These are phyloP conservation scores for Noturus placidus DNA, from an alignment of 2,113 vertebrate genomes.

Conservation along the genomic window DNA sequence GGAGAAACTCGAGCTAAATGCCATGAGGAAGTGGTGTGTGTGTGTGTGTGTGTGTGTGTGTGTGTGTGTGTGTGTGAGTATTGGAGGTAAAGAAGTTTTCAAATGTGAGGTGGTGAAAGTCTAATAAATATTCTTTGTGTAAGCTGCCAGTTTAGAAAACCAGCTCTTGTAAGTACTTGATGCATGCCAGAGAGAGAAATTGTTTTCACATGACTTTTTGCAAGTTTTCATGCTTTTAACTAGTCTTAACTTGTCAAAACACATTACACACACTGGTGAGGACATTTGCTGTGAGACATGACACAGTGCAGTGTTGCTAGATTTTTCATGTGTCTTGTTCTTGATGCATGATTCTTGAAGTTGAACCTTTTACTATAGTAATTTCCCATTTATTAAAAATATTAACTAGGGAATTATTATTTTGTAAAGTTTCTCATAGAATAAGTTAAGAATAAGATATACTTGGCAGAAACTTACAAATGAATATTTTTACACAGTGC, in stretches of 20 bases:
- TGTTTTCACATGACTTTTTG: background rate
- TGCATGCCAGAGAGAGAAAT: background rate
- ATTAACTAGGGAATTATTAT: background rate
- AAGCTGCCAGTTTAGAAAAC: background rate
- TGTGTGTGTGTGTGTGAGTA: slow-evolving; percentile 11
- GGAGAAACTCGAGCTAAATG: slow-evolving; percentile 56
- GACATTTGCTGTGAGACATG: background rate
- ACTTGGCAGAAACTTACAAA: background rate
- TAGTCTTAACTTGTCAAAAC: background rate
- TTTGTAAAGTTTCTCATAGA: background rate
- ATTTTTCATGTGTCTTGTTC: too few species aligned
- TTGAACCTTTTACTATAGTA: background rate
- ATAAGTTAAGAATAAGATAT: background rate
- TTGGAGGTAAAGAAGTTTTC: slow-evolving; percentile 23
- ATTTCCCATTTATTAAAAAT: background rate
- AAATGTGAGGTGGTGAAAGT: slow-evolving; percentile 27
- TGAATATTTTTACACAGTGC: background rate
- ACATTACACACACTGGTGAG: background rate
- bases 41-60: background rate
- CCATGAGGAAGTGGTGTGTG: slow-evolving; percentile 54
- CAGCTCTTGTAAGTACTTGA: background rate
- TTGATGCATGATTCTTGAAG: background rate
- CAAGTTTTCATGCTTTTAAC: background rate
- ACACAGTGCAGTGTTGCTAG: too few species aligned
- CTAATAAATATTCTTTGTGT: slow-evolving; percentile 7